Conservation (phyloP, 2,113 vertebrate genomes). For the Synodontis membranacea region DNA sequence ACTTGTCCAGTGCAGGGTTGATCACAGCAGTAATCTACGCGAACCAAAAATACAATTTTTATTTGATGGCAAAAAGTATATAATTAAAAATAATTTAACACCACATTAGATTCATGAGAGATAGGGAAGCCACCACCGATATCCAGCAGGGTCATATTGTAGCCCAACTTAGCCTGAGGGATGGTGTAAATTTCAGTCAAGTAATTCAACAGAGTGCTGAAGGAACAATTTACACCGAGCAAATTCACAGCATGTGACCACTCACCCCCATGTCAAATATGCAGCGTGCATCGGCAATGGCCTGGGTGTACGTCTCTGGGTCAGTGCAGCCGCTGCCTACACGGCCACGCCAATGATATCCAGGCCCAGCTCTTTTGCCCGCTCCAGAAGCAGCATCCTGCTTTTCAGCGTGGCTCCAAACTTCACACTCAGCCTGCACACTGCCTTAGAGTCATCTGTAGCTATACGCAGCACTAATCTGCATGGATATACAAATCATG, state of each 20-base stretch:
- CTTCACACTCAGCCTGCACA: conserved; percentile 93
- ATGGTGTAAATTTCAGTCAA: background rate
- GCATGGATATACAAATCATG: conserved; percentile 5
- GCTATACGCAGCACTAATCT: conserved; percentile 95
- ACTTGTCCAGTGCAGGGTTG: conserved; percentile 91
- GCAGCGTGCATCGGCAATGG: conserved; percentile 89
- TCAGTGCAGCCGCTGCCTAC: conserved; percentile 97
- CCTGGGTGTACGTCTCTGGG: conserved; percentile 84
- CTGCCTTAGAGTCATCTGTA: conserved; percentile 93
- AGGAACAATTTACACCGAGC: background rate
- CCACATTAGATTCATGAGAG: conserved; percentile 90
- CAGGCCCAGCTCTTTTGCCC: conserved; percentile 86
- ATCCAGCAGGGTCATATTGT: conserved; percentile 89
- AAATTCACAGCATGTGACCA: conserved; percentile 28
- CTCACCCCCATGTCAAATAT: conserved; percentile 96
- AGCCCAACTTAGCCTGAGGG: conserved; percentile 85
- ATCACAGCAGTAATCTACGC: conserved; percentile 90
- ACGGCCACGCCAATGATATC: conserved; percentile 93
- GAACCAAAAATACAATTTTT: too few species aligned
- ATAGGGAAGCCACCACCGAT: conserved; percentile 97
- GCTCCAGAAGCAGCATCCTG: conserved; percentile 87
- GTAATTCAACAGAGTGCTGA: background rate
- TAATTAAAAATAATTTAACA: too few species aligned
- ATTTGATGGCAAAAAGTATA: too few species aligned
- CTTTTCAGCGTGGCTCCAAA: conserved; percentile 91